Percentiles rank a stretch among this genome's conserved stretches.
Evolutionary conservation across 2,888 invertebrate species (phyloP).

Genomic region (Heliconius cydno): DNA sequence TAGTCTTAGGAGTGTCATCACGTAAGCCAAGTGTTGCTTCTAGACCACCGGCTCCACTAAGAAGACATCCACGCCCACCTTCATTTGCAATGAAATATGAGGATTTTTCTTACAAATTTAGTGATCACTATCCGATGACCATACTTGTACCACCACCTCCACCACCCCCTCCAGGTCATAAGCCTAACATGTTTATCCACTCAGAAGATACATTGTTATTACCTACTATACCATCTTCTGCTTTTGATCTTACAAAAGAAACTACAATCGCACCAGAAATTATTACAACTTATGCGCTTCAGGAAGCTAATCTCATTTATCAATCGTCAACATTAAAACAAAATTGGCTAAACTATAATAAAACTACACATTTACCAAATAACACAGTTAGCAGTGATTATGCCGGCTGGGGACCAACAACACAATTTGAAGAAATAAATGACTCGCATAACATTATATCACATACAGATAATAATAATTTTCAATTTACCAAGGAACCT

Average conservation of each 20-base stretch:
- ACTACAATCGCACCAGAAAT: constrained; percentile 56
- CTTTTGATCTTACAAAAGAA: constrained; percentile 57
- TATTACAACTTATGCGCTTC: constrained; percentile 79
- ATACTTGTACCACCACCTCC: constrained; percentile 88
- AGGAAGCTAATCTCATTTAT: constrained; percentile 86
- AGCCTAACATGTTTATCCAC: constrained; percentile 65
- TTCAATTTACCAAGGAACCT: constrained; percentile 55
- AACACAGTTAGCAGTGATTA: constrained; percentile 75
- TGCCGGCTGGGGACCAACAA: constrained; percentile 80
- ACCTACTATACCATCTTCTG: constrained; percentile 54
- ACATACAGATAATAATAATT: constrained; percentile 57
- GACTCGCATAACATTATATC: constrained; percentile 73
- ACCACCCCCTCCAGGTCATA: constrained; percentile 76
- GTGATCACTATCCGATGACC: constrained; percentile 85
- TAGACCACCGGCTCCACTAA: constrained; percentile 65
- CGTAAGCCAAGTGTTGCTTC: constrained; percentile 85
- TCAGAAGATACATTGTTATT: constrained; percentile 59
- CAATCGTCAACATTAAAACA: constrained; percentile 84
- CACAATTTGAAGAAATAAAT: constrained; percentile 68
- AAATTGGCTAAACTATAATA: constrained; percentile 72
- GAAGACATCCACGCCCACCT: constrained; percentile 59
- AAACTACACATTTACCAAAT: constrained; percentile 60
- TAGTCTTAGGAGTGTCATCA: constrained; percentile 87
- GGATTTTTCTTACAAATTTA: constrained; percentile 78
- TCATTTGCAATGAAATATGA: constrained; percentile 70